Evolutionary conservation across 1,140 invertebrate genomes (phyloP).

Genomic region (Drosophila tropicalis): DNA sequence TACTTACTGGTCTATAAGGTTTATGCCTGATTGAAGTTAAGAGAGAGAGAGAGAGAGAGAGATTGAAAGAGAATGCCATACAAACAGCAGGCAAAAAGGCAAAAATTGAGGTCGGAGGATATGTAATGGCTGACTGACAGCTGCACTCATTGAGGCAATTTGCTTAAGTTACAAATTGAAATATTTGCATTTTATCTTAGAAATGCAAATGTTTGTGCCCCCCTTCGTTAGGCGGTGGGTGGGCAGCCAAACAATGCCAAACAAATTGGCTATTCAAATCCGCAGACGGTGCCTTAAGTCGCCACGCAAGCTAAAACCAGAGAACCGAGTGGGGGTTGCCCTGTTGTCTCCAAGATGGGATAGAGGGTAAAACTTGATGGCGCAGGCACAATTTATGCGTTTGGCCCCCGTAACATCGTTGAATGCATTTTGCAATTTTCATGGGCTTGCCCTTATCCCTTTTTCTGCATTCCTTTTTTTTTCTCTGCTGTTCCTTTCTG

Average conservation of each 20-base stretch:
- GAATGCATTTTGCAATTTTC: slow-evolving; percentile 80
- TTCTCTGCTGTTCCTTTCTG: slow-evolving; percentile 41
- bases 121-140: slow-evolving; percentile 66
- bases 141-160: slow-evolving; percentile 81
- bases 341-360: slow-evolving; percentile 20
- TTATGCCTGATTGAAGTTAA: slow-evolving; percentile 15
- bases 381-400: slow-evolving; percentile 73
- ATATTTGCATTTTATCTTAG: slow-evolving; percentile 83
- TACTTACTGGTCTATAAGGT: slow-evolving; percentile 30
- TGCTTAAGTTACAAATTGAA: slow-evolving; percentile 83
- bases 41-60: not conserved
- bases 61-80: not conserved
- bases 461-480: not conserved
- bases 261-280: slow-evolving; percentile 81
- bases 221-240: slow-evolving; percentile 12
- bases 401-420: slow-evolving; percentile 57
- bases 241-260: slow-evolving; percentile 77
- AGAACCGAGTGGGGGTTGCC: not conserved
- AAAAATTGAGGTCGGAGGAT: slow-evolving; percentile 1
- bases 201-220: slow-evolving; percentile 70
- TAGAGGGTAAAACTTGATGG: slow-evolving; percentile 1
- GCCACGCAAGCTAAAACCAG: slow-evolving; percentile 34
- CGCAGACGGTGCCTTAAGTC: slow-evolving; percentile 52
- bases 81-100: slow-evolving; percentile 9
- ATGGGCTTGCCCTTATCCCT: slow-evolving; percentile 45